Evolutionary conservation across 1,140 invertebrate genomes (phyloP), one percentile per base, ranked within the genome.

Genomic region (Apocrypta bakeri): DNA sequence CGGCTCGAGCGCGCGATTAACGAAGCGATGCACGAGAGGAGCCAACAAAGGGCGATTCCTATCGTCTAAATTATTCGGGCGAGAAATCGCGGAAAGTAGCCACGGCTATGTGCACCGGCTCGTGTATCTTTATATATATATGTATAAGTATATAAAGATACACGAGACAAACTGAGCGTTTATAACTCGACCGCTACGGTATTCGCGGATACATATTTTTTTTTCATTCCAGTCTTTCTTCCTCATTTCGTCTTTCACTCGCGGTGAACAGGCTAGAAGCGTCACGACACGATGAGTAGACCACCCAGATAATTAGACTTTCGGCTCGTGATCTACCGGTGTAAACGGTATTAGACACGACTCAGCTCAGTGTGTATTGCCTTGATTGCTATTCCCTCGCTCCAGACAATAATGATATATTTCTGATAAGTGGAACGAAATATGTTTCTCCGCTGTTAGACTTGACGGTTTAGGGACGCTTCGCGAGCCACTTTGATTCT

Each of bases 251-350:
- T n/a, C 68, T 72, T 79, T 79, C 21, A 72, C 78, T 61, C n/a
- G 33, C 29, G 42, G 25, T n/a, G 68, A 3, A 9, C 14, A 33
- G 14, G 40, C 71, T 31, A 14, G 2, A 42, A 64, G 48, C 73
- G 42, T 82, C 81, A 82, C 81, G 81, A 78, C 75, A 37, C 75
- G 81, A 78, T 27, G 74, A 40, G 25, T 29, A 72, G 75, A 82
- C 81, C 81, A 77, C 74, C 81, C 66, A 61, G 81, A 73, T 78
- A 82, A 82, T 82, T 82, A 82, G 81, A 82, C 81, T 82, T 82
- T 82, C 75, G 73, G 80, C 73, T 82, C 80, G 73, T 76, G 80
- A 76, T 69, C 80, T 25, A 11, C 24, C 40, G 24, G 72, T n/a
- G 37, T n/a, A 48, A 42, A 40, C 25, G 29, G 27, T 56, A 56